phyloP scores from a whole-genome alignment of 2,888 invertebrate genomes.

The Agrochola lychnidis region DNA sequence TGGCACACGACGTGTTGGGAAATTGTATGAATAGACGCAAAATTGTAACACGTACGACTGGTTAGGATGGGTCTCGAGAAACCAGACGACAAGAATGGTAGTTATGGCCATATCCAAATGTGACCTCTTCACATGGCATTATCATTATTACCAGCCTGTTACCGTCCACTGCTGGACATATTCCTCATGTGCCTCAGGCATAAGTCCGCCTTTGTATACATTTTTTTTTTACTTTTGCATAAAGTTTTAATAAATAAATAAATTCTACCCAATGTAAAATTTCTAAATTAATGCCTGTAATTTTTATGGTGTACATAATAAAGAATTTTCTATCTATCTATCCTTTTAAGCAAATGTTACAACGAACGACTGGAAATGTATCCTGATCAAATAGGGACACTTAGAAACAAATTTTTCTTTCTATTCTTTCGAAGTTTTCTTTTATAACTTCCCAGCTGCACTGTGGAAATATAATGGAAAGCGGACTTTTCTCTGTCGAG shows the following conservation, averaged over 20 bases:
- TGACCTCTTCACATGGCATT: neutral
- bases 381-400: neutral
- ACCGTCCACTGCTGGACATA: neutral
- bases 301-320: no score
- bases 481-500: rapidly evolving
- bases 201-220: no score
- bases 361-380: neutral
- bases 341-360: neutral
- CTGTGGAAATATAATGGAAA: no score
- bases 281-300: no score
- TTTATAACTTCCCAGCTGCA: neutral
- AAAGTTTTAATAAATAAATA: no score
- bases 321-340: no score
- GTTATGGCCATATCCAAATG: neutral
- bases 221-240: no score
- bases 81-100: neutral
- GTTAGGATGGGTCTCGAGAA: conserved; percentile 35
- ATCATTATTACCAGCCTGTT: neutral
- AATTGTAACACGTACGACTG: conserved; percentile 31
- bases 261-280: no score
- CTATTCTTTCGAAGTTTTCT: neutral
- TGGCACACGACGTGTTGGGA: conserved; percentile 61
- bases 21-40: conserved; percentile 56
- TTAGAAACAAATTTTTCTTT: neutral
- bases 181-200: no score